Percentiles rank a stretch among this genome's conserved stretches.
phyloP scores from a whole-genome alignment of 2,113 vertebrate species.

The Mustela lutreola region DNA sequence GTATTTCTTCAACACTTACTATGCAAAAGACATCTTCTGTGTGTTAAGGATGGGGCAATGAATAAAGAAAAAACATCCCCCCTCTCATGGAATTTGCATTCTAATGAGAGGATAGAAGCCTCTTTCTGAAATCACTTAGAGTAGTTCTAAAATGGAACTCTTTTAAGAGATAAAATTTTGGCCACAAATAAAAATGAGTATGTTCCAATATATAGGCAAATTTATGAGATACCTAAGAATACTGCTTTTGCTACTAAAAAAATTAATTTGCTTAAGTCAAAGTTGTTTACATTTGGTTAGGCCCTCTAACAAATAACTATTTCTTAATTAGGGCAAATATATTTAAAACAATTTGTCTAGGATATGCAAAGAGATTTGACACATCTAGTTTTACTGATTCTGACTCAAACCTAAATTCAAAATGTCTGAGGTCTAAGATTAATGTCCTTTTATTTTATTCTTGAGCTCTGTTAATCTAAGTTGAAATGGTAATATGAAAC shows the following conservation, averaged over 20 bases:
- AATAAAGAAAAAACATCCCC: not conserved
- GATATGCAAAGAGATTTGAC: not conserved
- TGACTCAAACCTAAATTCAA: slow-evolving; percentile 42
- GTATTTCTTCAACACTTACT: slow-evolving; percentile 29
- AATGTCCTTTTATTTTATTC: not conserved
- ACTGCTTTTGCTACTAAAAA: not conserved
- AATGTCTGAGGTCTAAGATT: slow-evolving; percentile 20
- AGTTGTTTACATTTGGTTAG: slow-evolving; percentile 49
- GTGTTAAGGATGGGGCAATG: not conserved
- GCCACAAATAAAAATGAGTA: slow-evolving; percentile 38
- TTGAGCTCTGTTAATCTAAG: slow-evolving; percentile 50
- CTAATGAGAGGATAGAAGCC: not conserved
- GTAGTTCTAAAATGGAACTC: slow-evolving; percentile 40
- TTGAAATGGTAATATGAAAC: not conserved
- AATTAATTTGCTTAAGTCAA: slow-evolving; percentile 59
- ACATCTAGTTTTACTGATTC: slow-evolving; percentile 45
- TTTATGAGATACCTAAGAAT: not conserved
- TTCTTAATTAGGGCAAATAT: slow-evolving; percentile 46
- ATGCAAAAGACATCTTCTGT: slow-evolving; percentile 27
- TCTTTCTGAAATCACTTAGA: slow-evolving; percentile 46
- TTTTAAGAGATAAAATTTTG: slow-evolving; percentile 54
- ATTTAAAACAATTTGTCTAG: slow-evolving; percentile 42
- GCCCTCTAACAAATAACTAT: slow-evolving; percentile 48
- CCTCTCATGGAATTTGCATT: not conserved
- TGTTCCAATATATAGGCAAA: not conserved